Conservation (phyloP, 2,888 invertebrate genomes). For the Parthenolecanium corni region DNA sequence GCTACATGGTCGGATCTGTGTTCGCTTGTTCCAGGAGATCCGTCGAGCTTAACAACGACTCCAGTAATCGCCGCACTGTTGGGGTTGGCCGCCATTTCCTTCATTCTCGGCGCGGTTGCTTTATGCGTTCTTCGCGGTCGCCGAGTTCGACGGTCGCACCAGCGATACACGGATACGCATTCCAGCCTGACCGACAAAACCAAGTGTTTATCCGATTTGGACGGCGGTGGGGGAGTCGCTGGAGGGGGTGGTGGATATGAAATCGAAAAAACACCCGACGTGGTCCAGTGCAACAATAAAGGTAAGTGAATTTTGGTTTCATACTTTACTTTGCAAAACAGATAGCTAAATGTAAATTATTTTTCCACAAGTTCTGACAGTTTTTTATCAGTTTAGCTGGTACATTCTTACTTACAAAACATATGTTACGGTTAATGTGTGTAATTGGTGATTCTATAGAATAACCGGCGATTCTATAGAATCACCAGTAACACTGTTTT, state of each 20-base stretch:
- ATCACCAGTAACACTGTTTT: too few species aligned
- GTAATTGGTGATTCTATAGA: too few species aligned
- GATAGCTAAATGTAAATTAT: neutral
- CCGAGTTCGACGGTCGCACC: constrained; percentile 12
- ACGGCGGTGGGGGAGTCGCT: neutral
- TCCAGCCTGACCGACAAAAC: constrained; percentile 3
- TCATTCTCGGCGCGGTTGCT: constrained; percentile 37
- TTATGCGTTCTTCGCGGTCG: constrained; percentile 23
- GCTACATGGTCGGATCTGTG: neutral
- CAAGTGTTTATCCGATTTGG: constrained; percentile 16
- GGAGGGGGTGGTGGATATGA: neutral
- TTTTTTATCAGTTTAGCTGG: too few species aligned
- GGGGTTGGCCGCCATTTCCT: constrained; percentile 33
- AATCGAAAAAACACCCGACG: constrained; percentile 22
- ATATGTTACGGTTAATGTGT: too few species aligned
- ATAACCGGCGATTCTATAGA: too few species aligned
- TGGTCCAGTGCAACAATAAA: constrained; percentile 27
- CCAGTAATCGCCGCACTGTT: constrained; percentile 40
- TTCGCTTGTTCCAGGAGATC: constrained; percentile 16
- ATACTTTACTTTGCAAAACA: too few species aligned
- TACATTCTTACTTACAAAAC: too few species aligned
- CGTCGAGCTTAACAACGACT: constrained; percentile 34
- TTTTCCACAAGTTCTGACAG: neutral
- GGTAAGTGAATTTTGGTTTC: constrained; percentile 18
- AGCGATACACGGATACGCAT: constrained; percentile 4